Base-by-base conservation (phyloP, 2,888 invertebrate genomes). In the Agrilus mali region DNA sequence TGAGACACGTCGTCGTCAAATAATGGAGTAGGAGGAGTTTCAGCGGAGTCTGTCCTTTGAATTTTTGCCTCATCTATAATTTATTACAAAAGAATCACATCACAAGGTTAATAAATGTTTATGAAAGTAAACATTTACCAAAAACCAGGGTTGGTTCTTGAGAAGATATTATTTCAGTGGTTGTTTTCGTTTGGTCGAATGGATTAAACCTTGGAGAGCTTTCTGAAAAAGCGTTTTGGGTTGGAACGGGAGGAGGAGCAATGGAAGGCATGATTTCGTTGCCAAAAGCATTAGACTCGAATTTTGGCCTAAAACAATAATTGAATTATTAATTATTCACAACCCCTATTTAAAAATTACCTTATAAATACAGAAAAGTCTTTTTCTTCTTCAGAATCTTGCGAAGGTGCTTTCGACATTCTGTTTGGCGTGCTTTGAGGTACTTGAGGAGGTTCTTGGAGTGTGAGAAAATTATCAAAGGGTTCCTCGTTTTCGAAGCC, bases 1-100 rank as follows among this genome's bases (percentile, higher is more conserved):
- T 86, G 80, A 0, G 92, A 89, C 37, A 88, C 81, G 63, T 95
- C 95, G 47, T 94, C 94, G 63, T 95, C 95, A 65, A 85, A 95
- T 20, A 95, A 72, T 10, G 93, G 93, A 10, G 92, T 90, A n/a
- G 88, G 86, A 31, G 90, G 90, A 2, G 86, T 85, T 64, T 89
- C 89, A 66, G 82, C 74, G 1, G 79, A 80, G 54, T 74, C 74
- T 44, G 72, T 67, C 50, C 75, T 64, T 57, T 70, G 65, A 15
- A 73, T 52, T 47, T 64, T 54, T 4, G 61, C 60, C 20, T 55
- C 53, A 42, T 55, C 60, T 51, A 47, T 48, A 47, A 4, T 5
- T n/a, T n/a, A n/a, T n/a, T 7, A 48, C 37, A 44, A 49, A 44
- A 41, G 44, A 37, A 36, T 13, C 12, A 15, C 15, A 15, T 15